Evolutionary conservation across 2,797 vertebrate species (phyloP), one percentile per base, ranked within the genome.

Genomic region (Bovichtus diacanthus): DNA sequence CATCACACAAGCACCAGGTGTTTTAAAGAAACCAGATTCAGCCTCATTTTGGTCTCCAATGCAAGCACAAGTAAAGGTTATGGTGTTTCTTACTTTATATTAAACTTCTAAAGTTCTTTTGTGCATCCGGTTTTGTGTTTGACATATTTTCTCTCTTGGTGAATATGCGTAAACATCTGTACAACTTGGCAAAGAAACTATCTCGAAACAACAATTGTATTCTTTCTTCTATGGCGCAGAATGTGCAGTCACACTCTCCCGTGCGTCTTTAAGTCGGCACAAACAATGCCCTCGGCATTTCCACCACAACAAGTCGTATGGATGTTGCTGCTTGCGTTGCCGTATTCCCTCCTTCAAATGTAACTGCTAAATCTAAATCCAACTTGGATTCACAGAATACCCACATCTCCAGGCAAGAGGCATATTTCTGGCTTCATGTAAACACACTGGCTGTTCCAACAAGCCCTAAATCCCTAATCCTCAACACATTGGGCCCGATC

Each of bases 391-490:
- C 44, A 38, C 25, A 56, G 9, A 74, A 78, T 70, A 61, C 58
- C 72, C 66, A 68, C 64, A 76, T 83, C 73, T 86, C 44, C 31
- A 70, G 74, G 74, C 75, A 44, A 63, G 43, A 70, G 29, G 63
- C 55, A 39, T 54, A 50, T 81, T 80, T 83, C 55, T 82, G 60
- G 75, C 78, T 60, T 43, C 16, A 19, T 60, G 63, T 76, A 76
- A 86, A 88, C 47, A 76, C 9, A 46, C 38, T 44, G 38, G 36
- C 69, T 81, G 62, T 66, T 86, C 73, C 61, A 80, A 78, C 64
- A 80, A 78, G 53, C 60, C 50, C 59, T 70, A 74, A 81, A 86
- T 78, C 81, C 78, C 44, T 82, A 74, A 90, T 90, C 81, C 76
- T 78, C 59, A 1, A 36, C 65, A 80, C 68, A 74, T 23, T 81